Base-by-base conservation (phyloP, 1,140 invertebrate genomes). In the Heterodera carotae region DNA sequence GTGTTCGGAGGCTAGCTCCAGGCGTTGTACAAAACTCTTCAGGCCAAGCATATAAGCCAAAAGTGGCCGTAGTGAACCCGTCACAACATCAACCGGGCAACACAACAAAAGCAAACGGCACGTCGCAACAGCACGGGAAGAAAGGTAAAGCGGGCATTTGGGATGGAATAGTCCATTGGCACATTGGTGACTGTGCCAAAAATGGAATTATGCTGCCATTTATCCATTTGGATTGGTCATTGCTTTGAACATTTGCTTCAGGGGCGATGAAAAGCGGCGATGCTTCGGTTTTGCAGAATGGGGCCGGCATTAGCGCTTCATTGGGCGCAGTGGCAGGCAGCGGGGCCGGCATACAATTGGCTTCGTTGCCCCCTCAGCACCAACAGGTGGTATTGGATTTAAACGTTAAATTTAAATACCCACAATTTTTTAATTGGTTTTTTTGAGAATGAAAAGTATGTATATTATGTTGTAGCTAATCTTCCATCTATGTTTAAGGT, bases 31-130 rank as follows among this genome's bases (percentile, higher is more conserved):
- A 84, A 64, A 86, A 86, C 34, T 68, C 84, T 2, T 60, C 43
- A 2, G 82, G 76, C 2, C 31, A 75, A 18, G 84, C 84, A 15
- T 87, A 85, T 60, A 87, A 87, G 48, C 84, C 84, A 5, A 43
- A 76, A 27, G 68, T 85, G 6, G 84, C 85, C 29, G 70, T 81
- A 66, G 69, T 75, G 18, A 71, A 60, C 80, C 12, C 81, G 81
- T 62, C 76, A 48, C 53, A 43, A 31, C 31, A 27, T 83, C 22
- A 59, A 33, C 10, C 25, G 29, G 72, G 66, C 18, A 67, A 64
- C 18, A 7, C 62, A 10, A 31, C 3, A 8, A 77, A 77, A 25
- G 12, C 69, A 15, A 77, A 77, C 64, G 69, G 76, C 10, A 48
- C 79, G 10, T n/a, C 69, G 33, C 67, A 59, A 18, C 67, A 34